Conservation (phyloP, 2,797 vertebrate genomes). For the Thaleichthys pacificus region DNA sequence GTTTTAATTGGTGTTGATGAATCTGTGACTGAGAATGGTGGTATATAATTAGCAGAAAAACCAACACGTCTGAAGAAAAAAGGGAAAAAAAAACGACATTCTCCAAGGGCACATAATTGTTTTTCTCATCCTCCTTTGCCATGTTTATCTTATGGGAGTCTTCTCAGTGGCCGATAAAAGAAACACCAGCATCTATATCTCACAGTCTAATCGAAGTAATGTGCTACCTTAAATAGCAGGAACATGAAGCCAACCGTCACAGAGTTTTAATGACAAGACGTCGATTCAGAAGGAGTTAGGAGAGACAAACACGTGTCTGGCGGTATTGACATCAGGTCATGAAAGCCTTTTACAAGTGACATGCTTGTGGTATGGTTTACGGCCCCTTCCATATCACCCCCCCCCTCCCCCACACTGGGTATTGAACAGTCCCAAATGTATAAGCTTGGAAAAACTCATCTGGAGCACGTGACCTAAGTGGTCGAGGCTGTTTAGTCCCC, state of each 20-base stretch:
- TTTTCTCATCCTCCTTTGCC: not conserved
- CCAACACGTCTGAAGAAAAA: conserved; percentile 2
- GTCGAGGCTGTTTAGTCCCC: not conserved
- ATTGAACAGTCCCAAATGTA: not conserved
- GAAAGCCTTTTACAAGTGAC: conserved; percentile 30
- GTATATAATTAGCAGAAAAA: conserved; percentile 46
- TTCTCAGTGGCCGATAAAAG: conserved; percentile 49
- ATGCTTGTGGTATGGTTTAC: conserved; percentile 8
- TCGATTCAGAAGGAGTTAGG: conserved; percentile 63
- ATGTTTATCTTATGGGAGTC: not conserved
- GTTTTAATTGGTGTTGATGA: conserved; percentile 67
- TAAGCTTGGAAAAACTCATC: not conserved
- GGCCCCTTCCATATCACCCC: too few species aligned
- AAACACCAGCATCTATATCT: conserved; percentile 66
- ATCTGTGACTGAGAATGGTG: conserved; percentile 50
- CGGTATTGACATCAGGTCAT: conserved; percentile 27
- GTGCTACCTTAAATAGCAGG: conserved; percentile 69
- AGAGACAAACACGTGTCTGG: conserved; percentile 55
- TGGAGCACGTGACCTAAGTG: not conserved
- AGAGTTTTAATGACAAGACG: conserved; percentile 53
- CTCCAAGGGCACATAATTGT: not conserved
- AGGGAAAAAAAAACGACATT: conserved; percentile 17
- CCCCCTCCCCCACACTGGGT: not conserved
- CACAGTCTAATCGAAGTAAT: conserved; percentile 67
- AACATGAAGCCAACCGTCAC: conserved; percentile 18